Conservation (phyloP, 2,797 vertebrate species). For the Tapera naevia region DNA sequence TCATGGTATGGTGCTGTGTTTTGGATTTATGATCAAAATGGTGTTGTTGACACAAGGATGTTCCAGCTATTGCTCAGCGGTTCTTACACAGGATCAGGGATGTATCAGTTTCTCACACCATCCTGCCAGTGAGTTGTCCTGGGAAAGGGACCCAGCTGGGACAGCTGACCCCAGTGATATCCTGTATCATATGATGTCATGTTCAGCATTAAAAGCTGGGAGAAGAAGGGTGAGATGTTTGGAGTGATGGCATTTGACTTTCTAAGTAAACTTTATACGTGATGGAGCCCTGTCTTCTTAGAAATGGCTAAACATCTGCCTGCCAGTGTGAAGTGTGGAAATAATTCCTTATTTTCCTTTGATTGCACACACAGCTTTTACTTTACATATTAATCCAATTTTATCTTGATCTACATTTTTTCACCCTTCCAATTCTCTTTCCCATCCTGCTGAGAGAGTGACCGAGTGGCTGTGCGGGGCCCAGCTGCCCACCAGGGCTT, state of each 20-base stretch:
- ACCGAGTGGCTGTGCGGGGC: rapidly evolving
- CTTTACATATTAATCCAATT: neutral
- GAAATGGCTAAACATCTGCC: neutral
- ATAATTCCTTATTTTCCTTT: neutral
- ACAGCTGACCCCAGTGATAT: neutral
- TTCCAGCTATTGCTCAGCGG: neutral
- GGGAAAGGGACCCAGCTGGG: neutral
- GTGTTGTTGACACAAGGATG: no score
- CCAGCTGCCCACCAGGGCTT: rapidly evolving
- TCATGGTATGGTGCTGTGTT: neutral
- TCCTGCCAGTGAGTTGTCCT: rapidly evolving
- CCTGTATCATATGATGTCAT: rapidly evolving
- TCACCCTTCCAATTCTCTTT: neutral
- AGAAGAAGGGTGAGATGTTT: rapidly evolving
- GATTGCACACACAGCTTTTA: neutral
- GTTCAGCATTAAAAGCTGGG: neutral
- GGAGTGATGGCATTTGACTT: rapidly evolving
- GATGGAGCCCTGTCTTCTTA: neutral
- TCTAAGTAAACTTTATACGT: rapidly evolving
- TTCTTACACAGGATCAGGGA: neutral
- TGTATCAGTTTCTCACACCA: rapidly evolving
- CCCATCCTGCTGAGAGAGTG: neutral
- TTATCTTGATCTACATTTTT: neutral
- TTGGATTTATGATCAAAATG: neutral
- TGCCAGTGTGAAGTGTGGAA: rapidly evolving